Evolutionary conservation across 2,888 invertebrate species (phyloP).

Genomic region (Acanthoscelides obtectus): DNA sequence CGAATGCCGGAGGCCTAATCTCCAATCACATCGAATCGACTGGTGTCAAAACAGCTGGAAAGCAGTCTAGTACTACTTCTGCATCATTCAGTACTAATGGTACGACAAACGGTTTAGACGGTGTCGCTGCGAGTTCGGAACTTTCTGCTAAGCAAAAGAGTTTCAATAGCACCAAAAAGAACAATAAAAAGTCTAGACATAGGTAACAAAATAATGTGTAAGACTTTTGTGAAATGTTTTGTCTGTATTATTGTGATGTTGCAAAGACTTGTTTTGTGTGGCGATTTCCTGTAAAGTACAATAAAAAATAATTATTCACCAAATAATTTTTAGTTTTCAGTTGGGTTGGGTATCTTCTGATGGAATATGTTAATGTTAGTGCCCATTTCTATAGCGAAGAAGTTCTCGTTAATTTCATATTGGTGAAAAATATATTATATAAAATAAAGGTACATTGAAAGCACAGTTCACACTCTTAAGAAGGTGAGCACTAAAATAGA

Average conservation of each 20-base stretch:
- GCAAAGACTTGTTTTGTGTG: neutral
- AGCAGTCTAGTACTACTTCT: conserved; percentile 37
- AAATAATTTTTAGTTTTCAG: too few relatives aligned
- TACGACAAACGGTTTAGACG: conserved; percentile 43
- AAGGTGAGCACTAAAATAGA: too few relatives aligned
- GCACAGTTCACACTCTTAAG: too few relatives aligned
- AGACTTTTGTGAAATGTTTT: neutral
- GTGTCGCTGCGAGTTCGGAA: conserved; percentile 57
- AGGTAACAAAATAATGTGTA: conserved; percentile 52
- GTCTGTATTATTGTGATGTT: neutral
- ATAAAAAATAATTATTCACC: too few relatives aligned
- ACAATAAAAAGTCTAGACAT: conserved; percentile 77
- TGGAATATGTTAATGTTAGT: too few relatives aligned
- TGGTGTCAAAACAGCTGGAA: conserved; percentile 43
- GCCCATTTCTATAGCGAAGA: too few relatives aligned
- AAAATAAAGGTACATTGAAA: too few relatives aligned
- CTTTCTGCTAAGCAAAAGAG: conserved; percentile 63
- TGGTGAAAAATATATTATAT: too few relatives aligned
- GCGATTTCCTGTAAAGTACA: neutral
- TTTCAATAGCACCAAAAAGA: conserved; percentile 62
- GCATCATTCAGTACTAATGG: conserved; percentile 37
- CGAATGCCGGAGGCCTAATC: conserved; percentile 50
- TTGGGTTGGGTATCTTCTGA: too few relatives aligned
- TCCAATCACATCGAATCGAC: conserved; percentile 41
- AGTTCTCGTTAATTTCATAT: too few relatives aligned